A percentile compares a stretch with the other conserved stretches of the same genome.
Evolutionary conservation across 1,140 invertebrate species (phyloP).

Genomic region (Eufriesea mexicana): DNA sequence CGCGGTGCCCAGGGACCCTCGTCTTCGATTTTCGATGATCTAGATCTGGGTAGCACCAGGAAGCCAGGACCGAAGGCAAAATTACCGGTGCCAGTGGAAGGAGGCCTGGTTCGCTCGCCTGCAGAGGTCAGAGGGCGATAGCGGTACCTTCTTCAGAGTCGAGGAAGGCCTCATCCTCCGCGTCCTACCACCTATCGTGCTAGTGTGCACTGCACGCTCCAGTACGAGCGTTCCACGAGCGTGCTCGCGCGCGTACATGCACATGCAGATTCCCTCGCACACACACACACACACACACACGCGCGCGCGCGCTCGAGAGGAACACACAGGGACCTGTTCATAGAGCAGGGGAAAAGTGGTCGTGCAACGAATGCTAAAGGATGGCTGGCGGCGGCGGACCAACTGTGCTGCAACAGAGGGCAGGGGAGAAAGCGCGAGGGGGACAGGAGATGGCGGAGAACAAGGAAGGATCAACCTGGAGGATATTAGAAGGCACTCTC

Average conservation of each 20-base stretch:
- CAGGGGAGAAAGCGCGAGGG: slow-evolving; percentile 15
- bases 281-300: not conserved
- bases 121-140: slow-evolving; percentile 81
- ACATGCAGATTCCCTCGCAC: not conserved
- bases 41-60: slow-evolving; percentile 76
- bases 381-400: slow-evolving; percentile 65
- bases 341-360: slow-evolving; percentile 57
- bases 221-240: slow-evolving; percentile 52
- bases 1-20: slow-evolving; percentile 4
- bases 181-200: slow-evolving; percentile 67
- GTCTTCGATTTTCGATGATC: slow-evolving; percentile 74
- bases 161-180: slow-evolving; percentile 72
- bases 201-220: slow-evolving; percentile 68
- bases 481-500: slow-evolving; percentile 67
- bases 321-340: slow-evolving; percentile 21
- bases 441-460: slow-evolving; percentile 17
- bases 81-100: slow-evolving; percentile 78
- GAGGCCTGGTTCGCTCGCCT: slow-evolving; percentile 75
- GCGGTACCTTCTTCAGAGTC: slow-evolving; percentile 77
- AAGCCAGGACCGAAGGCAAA: slow-evolving; percentile 77
- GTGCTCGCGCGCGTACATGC: slow-evolving; percentile 38
- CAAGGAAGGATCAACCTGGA: slow-evolving; percentile 58
- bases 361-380: slow-evolving; percentile 75
- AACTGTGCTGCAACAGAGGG: slow-evolving; percentile 54
- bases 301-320: too few relatives aligned